Evolutionary conservation across 1,140 invertebrate species (phyloP), one percentile per base, ranked within the genome.

Genomic region (Himalopsyche phryganea): DNA sequence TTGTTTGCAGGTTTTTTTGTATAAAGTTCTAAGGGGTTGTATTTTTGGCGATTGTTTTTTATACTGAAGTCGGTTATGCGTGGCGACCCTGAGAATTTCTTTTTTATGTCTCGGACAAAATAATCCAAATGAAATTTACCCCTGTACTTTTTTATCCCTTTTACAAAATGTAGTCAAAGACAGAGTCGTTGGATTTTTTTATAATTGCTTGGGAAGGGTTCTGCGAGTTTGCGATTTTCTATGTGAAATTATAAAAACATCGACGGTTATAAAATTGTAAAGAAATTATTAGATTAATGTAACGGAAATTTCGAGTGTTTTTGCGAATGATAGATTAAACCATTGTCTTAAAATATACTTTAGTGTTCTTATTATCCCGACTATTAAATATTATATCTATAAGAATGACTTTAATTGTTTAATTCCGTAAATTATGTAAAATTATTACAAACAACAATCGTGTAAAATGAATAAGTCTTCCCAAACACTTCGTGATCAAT

Each of bases 81-180:
- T 48, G 53, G 53, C 46, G 53, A 56, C 53, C 53, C 53, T 56
- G 53, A 56, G 53, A 56, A 56, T 20, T 56, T 17, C 15, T 56
- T 45, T 48, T 41, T 32, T 45, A 15, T 14, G 28, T 36, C 10
- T 28, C 23, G 23, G 23, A 28, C 23, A 28, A 28, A 28, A 28
- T 28, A 28, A 28, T 28, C 23, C 23, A 28, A 28, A 28, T 28
- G 23, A 28, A 28, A 28, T 28, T 28, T 28, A 28, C 23, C 23
- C 23, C 23, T n/a, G 9, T 28, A 28, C 23, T 28, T 28, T 9
- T 28, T 28, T 28, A 28, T 28, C 23, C 23, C 9, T 28, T 40
- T 40, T n/a, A n/a, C n/a, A n/a, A n/a, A n/a, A n/a, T n/a, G n/a
- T n/a, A n/a, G n/a, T n/a, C n/a, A n/a, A n/a, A n/a, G n/a, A n/a